A percentile compares a stretch with the other conserved stretches of the same genome.
Conservation (phyloP, 2,888 invertebrate genomes). For the Thecophora atra region DNA sequence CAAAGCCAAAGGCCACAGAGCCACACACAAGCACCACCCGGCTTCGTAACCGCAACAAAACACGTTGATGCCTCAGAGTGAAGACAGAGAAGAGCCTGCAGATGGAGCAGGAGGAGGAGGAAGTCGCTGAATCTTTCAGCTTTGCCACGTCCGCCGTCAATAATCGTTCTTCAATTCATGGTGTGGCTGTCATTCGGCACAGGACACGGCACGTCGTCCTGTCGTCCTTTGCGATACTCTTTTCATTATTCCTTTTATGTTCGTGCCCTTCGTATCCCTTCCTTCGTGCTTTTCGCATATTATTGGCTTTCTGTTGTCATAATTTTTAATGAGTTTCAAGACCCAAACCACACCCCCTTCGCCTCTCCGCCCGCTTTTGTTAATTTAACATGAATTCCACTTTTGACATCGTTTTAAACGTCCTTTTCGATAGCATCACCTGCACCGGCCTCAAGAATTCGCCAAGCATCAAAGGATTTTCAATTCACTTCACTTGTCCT, state of each 20-base stretch:
- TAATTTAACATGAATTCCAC: neutral
- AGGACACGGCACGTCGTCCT: slow-evolving; percentile 10
- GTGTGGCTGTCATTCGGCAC: slow-evolving; percentile 25
- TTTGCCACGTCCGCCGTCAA: slow-evolving; percentile 32
- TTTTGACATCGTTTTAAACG: too few relatives aligned
- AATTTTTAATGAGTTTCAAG: slow-evolving; percentile 34
- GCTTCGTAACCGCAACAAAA: slow-evolving; percentile 12
- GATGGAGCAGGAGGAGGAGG: too few relatives aligned
- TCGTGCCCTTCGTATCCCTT: neutral
- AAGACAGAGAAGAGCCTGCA: neutral
- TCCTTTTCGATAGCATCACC: neutral
- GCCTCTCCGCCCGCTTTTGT: neutral
- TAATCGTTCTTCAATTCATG: slow-evolving; percentile 36
- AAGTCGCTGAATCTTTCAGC: slow-evolving; percentile 30
- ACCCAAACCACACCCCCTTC: neutral
- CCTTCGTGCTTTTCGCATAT: neutral
- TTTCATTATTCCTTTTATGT: neutral
- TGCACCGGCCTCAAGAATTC: slow-evolving; percentile 21
- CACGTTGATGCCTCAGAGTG: neutral
- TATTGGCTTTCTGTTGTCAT: slow-evolving; percentile 27
- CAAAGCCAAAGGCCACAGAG: neutral
- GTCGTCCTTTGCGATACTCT: neutral
- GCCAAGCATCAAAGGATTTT: slow-evolving; percentile 24
- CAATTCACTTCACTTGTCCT: slow-evolving; percentile 3
- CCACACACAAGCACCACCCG: slow-evolving; percentile 19